Base-by-base conservation (phyloP, 2,113 vertebrate species). In the Mus spicilegus region DNA sequence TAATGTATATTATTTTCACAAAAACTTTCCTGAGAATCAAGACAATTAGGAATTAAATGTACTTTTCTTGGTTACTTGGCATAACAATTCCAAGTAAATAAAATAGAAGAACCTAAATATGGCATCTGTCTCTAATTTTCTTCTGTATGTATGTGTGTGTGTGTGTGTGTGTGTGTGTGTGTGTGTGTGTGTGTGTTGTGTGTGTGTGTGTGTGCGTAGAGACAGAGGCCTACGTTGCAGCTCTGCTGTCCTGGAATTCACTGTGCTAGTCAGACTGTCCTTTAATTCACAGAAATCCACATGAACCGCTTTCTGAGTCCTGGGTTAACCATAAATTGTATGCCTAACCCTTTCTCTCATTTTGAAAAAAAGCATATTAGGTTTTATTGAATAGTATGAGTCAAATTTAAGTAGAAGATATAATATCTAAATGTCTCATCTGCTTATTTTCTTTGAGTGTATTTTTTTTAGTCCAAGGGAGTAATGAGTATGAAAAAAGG, bases 1-100 rank as follows among this genome's bases (percentile, higher is more conserved):
- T 26, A 82, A 42, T 17, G 61, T 77, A 84, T 4, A 94, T 63
- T 84, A 80, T 61, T 84, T 80, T 93, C 76, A 92, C 1, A 88
- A 92, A 78, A n/a, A 19, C 3, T 67, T 93, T 90, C 58, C 95
- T 82, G 33, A 70, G 3, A 85, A 87, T 77, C 17, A 92, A 90
- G 10, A 14, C 72, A 76, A 89, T 82, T 72, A 65, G 9, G 7
- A 73, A 80, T 65, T 91, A 87, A 69, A 76, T 72, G 33, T 65
- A 88, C 61, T 81, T 85, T 51, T 46, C 28, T 92, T 90, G 82
- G 24, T 3, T 63, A 72, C 75, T 87, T 81, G 24, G 3, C 72
- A 70, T 36, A 69, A 13, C 14, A 69, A 69, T 69, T 69, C 33
- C 67, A 69, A 36, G 33, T 69, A 69, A 69, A 36, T 69, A 70